A percentile compares a stretch with the other conserved stretches of the same genome.
These are phyloP conservation scores for Sarcophaga caerulescens DNA, from an alignment of 2,888 invertebrate genomes.

Conservation along the genomic window DNA sequence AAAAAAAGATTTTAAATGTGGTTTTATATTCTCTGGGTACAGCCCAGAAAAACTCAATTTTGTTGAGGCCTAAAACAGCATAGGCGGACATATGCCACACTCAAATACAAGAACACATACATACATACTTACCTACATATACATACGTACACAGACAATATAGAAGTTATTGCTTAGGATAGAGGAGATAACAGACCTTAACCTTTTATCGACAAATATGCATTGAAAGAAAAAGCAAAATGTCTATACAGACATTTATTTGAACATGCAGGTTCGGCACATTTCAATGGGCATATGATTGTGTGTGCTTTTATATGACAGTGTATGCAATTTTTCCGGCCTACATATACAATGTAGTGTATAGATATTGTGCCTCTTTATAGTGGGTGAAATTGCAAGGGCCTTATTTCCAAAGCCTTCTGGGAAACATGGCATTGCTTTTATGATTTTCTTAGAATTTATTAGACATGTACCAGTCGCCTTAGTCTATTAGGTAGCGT, in stretches of 20 bases:
- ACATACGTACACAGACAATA: background rate
- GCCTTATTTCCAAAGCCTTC: too few species aligned
- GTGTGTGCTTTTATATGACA: too few species aligned
- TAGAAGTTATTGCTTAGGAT: constrained; percentile 23
- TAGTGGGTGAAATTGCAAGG: too few species aligned
- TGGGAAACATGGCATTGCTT: too few species aligned
- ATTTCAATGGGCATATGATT: background rate
- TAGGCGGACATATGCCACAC: constrained; percentile 59
- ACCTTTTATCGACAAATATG: constrained; percentile 62
- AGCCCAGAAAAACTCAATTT: constrained; percentile 27
- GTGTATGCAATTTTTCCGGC: background rate
- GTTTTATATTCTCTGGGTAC: background rate
- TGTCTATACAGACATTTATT: constrained; percentile 26
- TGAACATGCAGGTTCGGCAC: constrained; percentile 40
- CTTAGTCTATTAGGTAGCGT: too few species aligned
- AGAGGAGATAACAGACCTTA: constrained; percentile 37
- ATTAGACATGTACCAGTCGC: too few species aligned
- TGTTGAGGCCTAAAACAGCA: constrained; percentile 40
- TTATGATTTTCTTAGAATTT: too few species aligned
- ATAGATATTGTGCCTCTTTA: too few species aligned
- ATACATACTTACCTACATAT: too few species aligned
- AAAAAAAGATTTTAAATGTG: constrained; percentile 27
- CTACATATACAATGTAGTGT: background rate
- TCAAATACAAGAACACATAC: background rate
- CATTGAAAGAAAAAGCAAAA: constrained; percentile 49